Base-by-base conservation (phyloP, 2,888 invertebrate genomes). In the Leptopilina myrica region DNA sequence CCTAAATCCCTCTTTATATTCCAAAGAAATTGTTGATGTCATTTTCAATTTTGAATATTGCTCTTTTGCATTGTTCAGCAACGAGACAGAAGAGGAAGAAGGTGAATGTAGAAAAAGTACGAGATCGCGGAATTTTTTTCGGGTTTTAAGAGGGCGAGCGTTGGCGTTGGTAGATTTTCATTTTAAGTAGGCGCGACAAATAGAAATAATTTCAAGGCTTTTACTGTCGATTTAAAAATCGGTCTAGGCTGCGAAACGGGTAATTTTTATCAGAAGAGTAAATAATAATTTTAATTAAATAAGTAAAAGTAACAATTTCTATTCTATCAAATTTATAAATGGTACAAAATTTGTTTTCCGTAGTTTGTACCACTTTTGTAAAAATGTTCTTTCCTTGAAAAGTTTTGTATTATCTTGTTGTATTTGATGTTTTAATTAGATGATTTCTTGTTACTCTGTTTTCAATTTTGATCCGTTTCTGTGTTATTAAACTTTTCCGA, bases 91-190 rank as follows among this genome's bases (percentile, higher is more conserved):
- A 56, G 56, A 73, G 33, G 73, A 73, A 73, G 73, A 73, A 73
- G 73, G 53, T 59, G 15, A 73, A 73, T 26, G 73, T 73, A 33
- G 73, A 73, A 73, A 53, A 73, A 73, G 73, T 59, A 73, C 73
- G 56, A 73, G 56, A 73, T 73, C 56, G 73, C 73, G 56, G 40
- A 73, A 33, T 73, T 56, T 9, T 73, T 73, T 56, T 56, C 79
- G 80, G 81, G 81, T 78, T 80, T 81, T 81, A 80, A 78, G 81
- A 62, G 80, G 80, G 80, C 81, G 79, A 79, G 80, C 81, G 81
- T 77, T 80, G 77, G 40, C 56, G 69, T 59, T 76, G 49, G 49
- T 59, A 59, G 59, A n/a, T 59, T 62, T 62, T 73, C 33, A 56
- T 77, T 77, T 53, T 78, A 76, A 43, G 62, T 46, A 76, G 56